Evolutionary conservation across 2,797 vertebrate species (phyloP).

Genomic region (Ptychadena robeensis): DNA sequence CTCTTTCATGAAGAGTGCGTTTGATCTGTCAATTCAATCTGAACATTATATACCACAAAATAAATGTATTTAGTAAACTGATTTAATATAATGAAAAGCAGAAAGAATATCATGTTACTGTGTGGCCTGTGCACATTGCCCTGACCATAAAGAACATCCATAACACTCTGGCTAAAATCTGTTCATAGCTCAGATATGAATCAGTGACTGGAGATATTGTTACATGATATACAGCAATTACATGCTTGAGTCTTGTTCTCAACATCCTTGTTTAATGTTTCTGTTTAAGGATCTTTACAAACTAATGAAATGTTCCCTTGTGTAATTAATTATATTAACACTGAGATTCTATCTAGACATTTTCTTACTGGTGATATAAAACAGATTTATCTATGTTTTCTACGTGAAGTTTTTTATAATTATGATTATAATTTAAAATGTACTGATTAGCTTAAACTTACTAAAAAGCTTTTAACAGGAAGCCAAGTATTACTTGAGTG

Average conservation of each 20-base stretch:
- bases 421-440: background rate
- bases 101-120: background rate
- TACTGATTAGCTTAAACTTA: background rate
- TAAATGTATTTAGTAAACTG: background rate
- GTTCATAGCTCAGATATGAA: background rate
- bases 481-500: constrained; percentile 34
- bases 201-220: constrained; percentile 4
- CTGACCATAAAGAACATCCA: background rate
- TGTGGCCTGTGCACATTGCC: background rate
- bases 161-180: background rate
- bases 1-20: too few relatives aligned
- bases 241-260: constrained; percentile 14
- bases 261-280: background rate
- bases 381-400: background rate
- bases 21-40: background rate
- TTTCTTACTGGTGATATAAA: background rate
- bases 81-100: background rate
- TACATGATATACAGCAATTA: constrained; percentile 20
- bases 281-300: background rate
- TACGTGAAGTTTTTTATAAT: background rate
- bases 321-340: constrained; percentile 13
- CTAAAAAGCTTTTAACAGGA: background rate
- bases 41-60: background rate
- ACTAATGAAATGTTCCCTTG: background rate
- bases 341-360: background rate